Conservation (phyloP, 2,888 invertebrate species). For the Aporophyla lueneburgensis region DNA sequence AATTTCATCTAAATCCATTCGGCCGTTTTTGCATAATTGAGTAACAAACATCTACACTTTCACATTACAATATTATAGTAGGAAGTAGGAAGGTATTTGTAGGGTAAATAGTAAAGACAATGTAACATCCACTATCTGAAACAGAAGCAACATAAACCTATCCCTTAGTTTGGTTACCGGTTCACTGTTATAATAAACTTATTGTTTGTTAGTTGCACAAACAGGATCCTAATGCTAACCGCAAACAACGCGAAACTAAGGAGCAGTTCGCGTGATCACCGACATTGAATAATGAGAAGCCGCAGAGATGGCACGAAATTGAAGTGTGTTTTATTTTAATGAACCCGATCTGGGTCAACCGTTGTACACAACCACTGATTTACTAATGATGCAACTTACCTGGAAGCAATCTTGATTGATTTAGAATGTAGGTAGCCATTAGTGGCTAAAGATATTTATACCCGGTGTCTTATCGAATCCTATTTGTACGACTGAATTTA, state of each 20-base stretch:
- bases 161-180: conserved; percentile 41
- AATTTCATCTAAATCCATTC: too few relatives aligned
- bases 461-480: conserved; percentile 49
- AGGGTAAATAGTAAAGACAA: not conserved
- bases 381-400: conserved; percentile 78
- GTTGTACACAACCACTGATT: conserved; percentile 74
- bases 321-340: conserved; percentile 85
- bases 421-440: conserved; percentile 79
- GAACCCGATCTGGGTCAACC: conserved; percentile 83
- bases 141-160: conserved; percentile 19
- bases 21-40: too few relatives aligned
- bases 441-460: conserved; percentile 65
- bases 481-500: conserved; percentile 51
- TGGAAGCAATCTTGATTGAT: conserved; percentile 80
- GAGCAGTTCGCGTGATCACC: conserved; percentile 82
- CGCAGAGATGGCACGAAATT: conserved; percentile 81
- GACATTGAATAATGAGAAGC: conserved; percentile 86
- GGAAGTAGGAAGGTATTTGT: not conserved
- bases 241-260: conserved; percentile 72
- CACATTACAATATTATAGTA: too few relatives aligned
- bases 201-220: conserved; percentile 60
- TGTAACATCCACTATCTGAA: conserved; percentile 19
- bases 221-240: conserved; percentile 60
- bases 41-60: too few relatives aligned
- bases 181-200: conserved; percentile 60